Evolutionary conservation across 2,113 vertebrate genomes (phyloP), one percentile per base, ranked within the genome.

Genomic region (Australoheros scitulus): DNA sequence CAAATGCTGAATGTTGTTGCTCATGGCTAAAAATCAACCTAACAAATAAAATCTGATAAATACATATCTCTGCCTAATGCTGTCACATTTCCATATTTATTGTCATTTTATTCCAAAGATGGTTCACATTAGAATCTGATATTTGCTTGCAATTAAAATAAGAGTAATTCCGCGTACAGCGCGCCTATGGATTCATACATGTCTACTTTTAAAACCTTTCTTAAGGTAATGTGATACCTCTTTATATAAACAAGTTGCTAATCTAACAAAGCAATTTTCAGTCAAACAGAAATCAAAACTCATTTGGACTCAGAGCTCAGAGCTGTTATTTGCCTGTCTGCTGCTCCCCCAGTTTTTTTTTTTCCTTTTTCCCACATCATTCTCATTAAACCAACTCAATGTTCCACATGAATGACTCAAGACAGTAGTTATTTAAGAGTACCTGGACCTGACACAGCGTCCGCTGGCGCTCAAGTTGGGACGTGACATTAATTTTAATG

Each of bases 221-320:
- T 70, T 1, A 17, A 26, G 7, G 20, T 68, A 64, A 8, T 6
- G 24, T 17, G 10, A 58, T 4, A 11, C 32, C 38, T 29, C 18
- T 34, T 10, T 9, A 72, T 6, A 63, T n/a, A 38, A 47, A 78
- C 61, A 47, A 5, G 58, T 60, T 34, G 36, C 11, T n/a, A 22
- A 41, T 76, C 24, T 59, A 79, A 77, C 32, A 83, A 79, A 84
- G 80, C 43, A 84, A 82, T 81, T 86, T 81, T 29, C 80, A 72
- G 81, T 89, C 74, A 68, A 81, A 32, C 79, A 79, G 18, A 88
- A 88, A 88, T 85, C 78, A 68, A 56, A 87, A 47, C 34, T 85
- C 74, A 78, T 89, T 88, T 72, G 78, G 32, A 80, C 55, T 60
- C 36, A 2, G n/a, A n/a, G n/a, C n/a, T n/a, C 36, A 61, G 72